Conservation (phyloP, 1,140 invertebrate genomes). For the Amyelois transitella region DNA sequence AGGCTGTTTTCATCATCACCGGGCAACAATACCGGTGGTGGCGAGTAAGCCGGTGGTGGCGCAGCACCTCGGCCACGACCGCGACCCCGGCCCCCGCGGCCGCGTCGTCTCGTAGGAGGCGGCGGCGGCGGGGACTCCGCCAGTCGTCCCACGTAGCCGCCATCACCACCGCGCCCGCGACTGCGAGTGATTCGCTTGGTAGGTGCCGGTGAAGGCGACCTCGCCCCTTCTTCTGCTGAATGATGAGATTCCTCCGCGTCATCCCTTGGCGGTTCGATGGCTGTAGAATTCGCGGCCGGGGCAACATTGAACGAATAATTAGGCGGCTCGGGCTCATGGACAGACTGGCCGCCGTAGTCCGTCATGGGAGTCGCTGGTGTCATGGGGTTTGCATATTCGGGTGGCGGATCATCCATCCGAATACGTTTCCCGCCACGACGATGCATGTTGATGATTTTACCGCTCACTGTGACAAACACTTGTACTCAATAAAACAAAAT, state of each 20-base stretch:
- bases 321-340: constrained; percentile 60
- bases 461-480: neutral
- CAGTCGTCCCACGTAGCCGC: constrained; percentile 51
- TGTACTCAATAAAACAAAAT: neutral
- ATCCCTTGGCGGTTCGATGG: constrained; percentile 35
- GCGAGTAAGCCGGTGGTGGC: constrained; percentile 49
- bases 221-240: constrained; percentile 39
- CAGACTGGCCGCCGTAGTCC: constrained; percentile 65
- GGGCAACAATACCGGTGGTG: constrained; percentile 48
- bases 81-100: constrained; percentile 45
- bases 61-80: constrained; percentile 49
- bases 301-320: constrained; percentile 57
- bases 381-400: constrained; percentile 88
- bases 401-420: constrained; percentile 92
- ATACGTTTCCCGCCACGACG: constrained; percentile 90
- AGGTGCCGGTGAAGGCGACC: constrained; percentile 59
- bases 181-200: constrained; percentile 69
- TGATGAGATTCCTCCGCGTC: constrained; percentile 41
- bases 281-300: constrained; percentile 42
- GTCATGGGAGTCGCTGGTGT: constrained; percentile 78
- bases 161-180: constrained; percentile 54
- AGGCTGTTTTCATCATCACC: constrained; percentile 84
- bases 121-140: constrained; percentile 58
- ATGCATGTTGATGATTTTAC: constrained; percentile 76
- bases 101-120: constrained; percentile 40